phyloP scores from a whole-genome alignment of 2,113 vertebrate genomes.

The Penelope pileata region DNA sequence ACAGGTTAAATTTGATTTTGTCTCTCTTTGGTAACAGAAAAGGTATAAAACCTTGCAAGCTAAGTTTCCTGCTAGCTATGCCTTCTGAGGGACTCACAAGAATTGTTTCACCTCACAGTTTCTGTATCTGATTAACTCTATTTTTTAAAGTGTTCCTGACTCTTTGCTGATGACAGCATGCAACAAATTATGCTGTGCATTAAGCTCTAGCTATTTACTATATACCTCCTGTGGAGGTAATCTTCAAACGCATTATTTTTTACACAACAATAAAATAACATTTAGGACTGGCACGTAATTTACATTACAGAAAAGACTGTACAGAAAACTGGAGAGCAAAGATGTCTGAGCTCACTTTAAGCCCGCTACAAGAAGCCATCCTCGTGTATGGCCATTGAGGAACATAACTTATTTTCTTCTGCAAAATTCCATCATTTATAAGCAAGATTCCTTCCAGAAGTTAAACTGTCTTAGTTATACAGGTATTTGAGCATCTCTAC shows the following conservation, averaged over 20 bases:
- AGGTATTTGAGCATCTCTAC: background rate
- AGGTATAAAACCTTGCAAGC: background rate
- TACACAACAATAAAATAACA: background rate
- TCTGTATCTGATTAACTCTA: background rate
- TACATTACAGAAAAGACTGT: background rate
- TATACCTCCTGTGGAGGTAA: background rate
- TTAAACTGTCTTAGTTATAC: background rate
- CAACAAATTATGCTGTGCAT: background rate
- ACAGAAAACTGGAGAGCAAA: background rate
- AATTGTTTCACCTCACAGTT: background rate
- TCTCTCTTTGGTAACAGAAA: background rate
- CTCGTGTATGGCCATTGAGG: background rate
- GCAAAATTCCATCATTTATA: background rate
- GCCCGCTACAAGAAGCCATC: background rate
- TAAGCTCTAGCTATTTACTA: background rate
- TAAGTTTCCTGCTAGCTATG: background rate
- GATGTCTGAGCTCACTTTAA: background rate
- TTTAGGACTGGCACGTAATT: background rate
- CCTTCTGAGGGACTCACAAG: background rate
- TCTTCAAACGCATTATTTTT: background rate
- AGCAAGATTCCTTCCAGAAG: background rate
- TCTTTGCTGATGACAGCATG: background rate
- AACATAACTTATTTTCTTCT: background rate
- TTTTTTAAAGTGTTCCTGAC: background rate
- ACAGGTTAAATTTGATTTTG: background rate